Conservation (phyloP, 2,113 vertebrate species). For the Miniopterus natalensis region DNA sequence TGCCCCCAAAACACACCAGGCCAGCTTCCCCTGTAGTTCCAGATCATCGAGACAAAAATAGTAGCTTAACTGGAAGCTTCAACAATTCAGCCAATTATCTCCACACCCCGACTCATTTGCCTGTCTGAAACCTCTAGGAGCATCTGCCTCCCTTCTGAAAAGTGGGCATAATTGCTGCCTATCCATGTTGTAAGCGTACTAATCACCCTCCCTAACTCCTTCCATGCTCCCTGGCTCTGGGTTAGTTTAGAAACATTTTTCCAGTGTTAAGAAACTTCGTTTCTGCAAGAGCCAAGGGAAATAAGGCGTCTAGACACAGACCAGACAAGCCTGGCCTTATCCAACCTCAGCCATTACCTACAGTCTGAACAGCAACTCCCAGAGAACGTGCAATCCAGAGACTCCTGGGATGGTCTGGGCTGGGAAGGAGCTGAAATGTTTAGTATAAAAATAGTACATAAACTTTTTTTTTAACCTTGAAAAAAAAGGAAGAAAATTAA, state of each 20-base stretch:
- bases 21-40: not conserved
- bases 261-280: not conserved
- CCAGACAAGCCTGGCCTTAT: not conserved
- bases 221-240: not conserved
- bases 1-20: not conserved
- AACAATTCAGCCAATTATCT: not conserved
- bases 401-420: not conserved
- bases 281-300: not conserved
- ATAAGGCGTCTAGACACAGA: constrained; percentile 65
- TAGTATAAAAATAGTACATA: not conserved
- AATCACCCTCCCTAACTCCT: not conserved
- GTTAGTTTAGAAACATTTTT: not conserved
- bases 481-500: not conserved
- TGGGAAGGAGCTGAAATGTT: not conserved
- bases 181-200: accelerated
- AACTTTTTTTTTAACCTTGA: not conserved
- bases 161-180: not conserved
- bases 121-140: too few relatives aligned
- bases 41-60: accelerated
- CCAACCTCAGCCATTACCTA: not conserved
- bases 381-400: not conserved
- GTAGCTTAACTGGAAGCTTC: not conserved
- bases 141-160: not conserved
- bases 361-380: constrained; percentile 3
- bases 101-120: not conserved